Conservation (phyloP, 1,140 invertebrate genomes). For the Tetramorium simillimum region DNA sequence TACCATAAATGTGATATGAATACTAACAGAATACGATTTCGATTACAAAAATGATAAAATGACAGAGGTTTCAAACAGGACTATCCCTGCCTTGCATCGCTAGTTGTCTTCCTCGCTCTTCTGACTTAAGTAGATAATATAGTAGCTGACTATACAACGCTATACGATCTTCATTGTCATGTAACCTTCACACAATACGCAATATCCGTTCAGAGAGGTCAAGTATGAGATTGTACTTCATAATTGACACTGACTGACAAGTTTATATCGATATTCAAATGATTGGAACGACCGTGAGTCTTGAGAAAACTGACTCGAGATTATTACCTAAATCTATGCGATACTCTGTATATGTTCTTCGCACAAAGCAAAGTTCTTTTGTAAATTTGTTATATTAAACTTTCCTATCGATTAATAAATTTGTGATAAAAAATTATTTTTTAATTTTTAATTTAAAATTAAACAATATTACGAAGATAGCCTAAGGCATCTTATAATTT, state of each 20-base stretch:
- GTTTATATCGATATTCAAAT: slow-evolving; percentile 21
- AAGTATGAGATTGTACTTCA: not conserved
- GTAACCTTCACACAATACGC: not conserved
- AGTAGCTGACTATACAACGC: not conserved
- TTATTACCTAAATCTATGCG: slow-evolving; percentile 11
- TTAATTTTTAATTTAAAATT: not conserved
- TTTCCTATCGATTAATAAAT: not conserved
- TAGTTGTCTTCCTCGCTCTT: slow-evolving; percentile 2
- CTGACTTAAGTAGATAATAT: slow-evolving; percentile 22
- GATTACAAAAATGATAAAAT: slow-evolving; percentile 6
- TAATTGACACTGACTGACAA: slow-evolving; percentile 20
- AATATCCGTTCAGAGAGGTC: not conserved
- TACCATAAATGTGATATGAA: not conserved
- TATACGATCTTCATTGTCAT: not conserved
- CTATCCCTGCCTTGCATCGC: not conserved
- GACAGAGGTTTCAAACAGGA: not conserved
- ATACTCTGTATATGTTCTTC: not conserved
- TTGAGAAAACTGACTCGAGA: not conserved
- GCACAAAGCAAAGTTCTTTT: not conserved
- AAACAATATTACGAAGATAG: not conserved
- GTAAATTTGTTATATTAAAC: not conserved
- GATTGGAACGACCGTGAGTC: not conserved
- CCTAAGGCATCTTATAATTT: too few species aligned
- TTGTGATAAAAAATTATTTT: not conserved
- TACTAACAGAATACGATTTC: not conserved